Evolutionary conservation across 2,888 invertebrate genomes (phyloP).

Genomic region (Lepidocyrtoides sp.): DNA sequence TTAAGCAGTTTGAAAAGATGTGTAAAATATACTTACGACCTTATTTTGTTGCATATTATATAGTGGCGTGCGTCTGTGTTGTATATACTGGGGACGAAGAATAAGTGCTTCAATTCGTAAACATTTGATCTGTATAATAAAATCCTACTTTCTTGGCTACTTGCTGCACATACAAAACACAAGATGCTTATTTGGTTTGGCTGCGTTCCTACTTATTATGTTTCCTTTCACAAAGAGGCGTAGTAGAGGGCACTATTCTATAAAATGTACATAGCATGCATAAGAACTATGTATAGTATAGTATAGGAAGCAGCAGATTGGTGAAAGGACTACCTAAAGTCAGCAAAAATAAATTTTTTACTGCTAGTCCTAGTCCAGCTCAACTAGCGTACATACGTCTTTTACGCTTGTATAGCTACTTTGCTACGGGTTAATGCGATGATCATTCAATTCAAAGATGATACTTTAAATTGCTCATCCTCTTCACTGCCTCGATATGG

Average conservation of each 20-base stretch:
- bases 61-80: background rate
- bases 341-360: background rate
- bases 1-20: constrained; percentile 38
- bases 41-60: background rate
- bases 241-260: too few species aligned
- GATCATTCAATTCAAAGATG: constrained; percentile 38
- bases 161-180: background rate
- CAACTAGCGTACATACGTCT: constrained; percentile 1
- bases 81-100: background rate
- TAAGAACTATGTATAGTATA: background rate
- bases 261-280: too few species aligned
- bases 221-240: background rate
- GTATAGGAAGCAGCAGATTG: background rate
- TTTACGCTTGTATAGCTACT: background rate
- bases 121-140: constrained; percentile 57
- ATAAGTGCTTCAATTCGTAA: constrained; percentile 44
- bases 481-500: background rate
- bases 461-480: constrained; percentile 44
- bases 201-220: constrained; percentile 30
- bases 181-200: constrained; percentile 42
- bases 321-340: background rate
- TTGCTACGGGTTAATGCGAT: constrained; percentile 21
- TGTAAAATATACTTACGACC: constrained; percentile 11
- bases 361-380: background rate
- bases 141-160: constrained; percentile 50